Evolutionary conservation across 2,113 vertebrate species (phyloP).

Genomic region (Neotoma lepida): DNA sequence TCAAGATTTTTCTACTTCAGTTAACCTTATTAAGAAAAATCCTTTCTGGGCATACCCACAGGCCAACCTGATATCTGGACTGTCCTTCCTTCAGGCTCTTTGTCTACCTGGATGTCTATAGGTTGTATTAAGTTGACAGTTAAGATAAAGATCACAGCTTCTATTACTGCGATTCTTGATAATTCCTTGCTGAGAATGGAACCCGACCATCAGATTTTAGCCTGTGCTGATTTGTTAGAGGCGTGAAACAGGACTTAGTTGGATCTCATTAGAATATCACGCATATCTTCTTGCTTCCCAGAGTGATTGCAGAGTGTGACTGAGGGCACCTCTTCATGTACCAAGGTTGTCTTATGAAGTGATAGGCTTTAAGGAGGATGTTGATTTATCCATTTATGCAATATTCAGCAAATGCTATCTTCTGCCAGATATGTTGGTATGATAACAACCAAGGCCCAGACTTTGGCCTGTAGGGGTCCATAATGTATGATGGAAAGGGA

Average conservation of each 20-base stretch:
- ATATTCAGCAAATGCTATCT: not conserved
- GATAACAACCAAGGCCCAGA: not conserved
- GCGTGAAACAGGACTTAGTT: not conserved
- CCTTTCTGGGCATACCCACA: too few species aligned
- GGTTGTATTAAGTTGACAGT: not conserved
- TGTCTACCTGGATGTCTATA: not conserved
- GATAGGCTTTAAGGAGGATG: not conserved
- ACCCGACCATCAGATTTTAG: not conserved
- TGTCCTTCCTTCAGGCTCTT: not conserved
- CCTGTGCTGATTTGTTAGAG: not conserved
- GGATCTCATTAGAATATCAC: not conserved
- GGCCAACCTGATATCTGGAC: not conserved
- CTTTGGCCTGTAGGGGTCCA: not conserved
- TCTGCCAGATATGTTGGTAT: not conserved
- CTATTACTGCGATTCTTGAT: not conserved
- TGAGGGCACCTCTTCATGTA: not conserved
- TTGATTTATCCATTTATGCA: not conserved
- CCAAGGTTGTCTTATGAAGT: not conserved
- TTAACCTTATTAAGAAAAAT: not conserved
- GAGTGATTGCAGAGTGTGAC: not conserved
- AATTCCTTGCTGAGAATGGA: not conserved
- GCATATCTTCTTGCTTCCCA: not conserved
- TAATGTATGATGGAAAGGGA: not conserved
- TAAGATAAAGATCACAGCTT: not conserved
- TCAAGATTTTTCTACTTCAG: not conserved